These are phyloP conservation scores for Scatophagus argus DNA, from an alignment of 2,113 vertebrate species.

Conservation along the genomic window DNA sequence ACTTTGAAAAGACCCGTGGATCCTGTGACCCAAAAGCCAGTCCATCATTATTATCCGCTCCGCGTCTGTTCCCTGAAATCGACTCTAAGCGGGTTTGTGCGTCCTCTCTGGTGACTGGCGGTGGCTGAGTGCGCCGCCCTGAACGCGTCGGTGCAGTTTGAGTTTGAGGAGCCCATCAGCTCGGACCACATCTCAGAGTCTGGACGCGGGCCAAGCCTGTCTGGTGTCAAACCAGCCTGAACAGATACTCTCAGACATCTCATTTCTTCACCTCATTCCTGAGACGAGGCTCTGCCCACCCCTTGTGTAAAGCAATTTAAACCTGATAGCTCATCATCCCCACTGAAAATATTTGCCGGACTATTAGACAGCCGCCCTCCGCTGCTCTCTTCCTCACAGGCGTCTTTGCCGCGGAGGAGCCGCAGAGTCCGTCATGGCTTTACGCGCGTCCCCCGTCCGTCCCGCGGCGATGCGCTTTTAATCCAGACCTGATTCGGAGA, in stretches of 20 bases:
- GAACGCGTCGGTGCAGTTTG: slow-evolving; percentile 36
- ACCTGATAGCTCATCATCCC: slow-evolving; percentile 79
- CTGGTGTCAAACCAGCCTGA: slow-evolving; percentile 84
- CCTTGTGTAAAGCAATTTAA: slow-evolving; percentile 77
- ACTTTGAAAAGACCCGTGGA: too few species aligned
- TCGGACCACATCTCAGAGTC: slow-evolving; percentile 61
- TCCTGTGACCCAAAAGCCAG: too few species aligned
- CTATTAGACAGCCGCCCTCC: slow-evolving; percentile 41
- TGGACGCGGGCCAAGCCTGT: slow-evolving; percentile 79
- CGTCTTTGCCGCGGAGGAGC: slow-evolving; percentile 12
- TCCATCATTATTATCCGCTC: neutral
- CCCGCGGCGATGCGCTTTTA: neutral
- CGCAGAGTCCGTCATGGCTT: slow-evolving; percentile 38
- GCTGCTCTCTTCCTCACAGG: slow-evolving; percentile 10
- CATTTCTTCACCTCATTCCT: slow-evolving; percentile 82
- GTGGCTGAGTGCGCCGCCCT: slow-evolving; percentile 3
- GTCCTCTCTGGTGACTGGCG: neutral
- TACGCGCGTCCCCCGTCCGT: slow-evolving; percentile 21
- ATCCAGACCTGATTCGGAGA: slow-evolving; percentile 3
- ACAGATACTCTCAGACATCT: slow-evolving; percentile 84
- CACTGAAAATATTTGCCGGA: slow-evolving; percentile 53
- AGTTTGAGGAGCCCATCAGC: slow-evolving; percentile 45
- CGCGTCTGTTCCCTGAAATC: neutral
- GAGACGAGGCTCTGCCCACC: slow-evolving; percentile 78
- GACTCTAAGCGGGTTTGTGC: neutral